Evolutionary conservation across 2,113 vertebrate species (phyloP).

Genomic region (Labrus mixtus): DNA sequence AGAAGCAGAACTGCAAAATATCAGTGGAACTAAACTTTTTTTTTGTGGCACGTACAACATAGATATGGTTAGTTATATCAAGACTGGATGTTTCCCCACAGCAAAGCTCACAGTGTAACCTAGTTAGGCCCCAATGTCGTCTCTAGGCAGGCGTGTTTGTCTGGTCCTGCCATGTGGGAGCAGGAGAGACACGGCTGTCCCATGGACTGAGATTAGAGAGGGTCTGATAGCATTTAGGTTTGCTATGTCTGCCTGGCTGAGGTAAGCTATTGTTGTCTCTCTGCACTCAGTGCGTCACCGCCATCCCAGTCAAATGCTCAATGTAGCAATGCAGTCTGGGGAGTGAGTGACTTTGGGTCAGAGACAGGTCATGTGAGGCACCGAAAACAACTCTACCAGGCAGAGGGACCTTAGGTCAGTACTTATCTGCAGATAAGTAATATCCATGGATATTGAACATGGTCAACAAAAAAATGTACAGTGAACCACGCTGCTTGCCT

Average conservation of each 20-base stretch:
- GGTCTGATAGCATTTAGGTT: conserved; percentile 77
- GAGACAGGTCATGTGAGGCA: conserved; percentile 61
- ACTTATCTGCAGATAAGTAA: no score
- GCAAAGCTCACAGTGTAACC: conserved; percentile 36
- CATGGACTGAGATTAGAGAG: conserved; percentile 78
- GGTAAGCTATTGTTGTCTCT: conserved; percentile 82
- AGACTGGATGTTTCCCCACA: conserved; percentile 22
- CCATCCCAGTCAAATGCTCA: conserved; percentile 67
- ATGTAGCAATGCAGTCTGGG: conserved; percentile 75
- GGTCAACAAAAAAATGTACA: not conserved
- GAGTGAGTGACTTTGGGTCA: conserved; percentile 70
- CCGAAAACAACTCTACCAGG: conserved; percentile 52
- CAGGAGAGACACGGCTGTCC: conserved; percentile 67
- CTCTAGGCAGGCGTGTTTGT: conserved; percentile 65
- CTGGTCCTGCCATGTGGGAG: conserved; percentile 78
- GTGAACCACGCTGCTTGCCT: not conserved
- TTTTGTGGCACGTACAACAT: not conserved
- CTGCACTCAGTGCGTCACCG: conserved; percentile 69
- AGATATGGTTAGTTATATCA: not conserved
- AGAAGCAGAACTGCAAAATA: not conserved
- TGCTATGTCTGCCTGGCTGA: conserved; percentile 83
- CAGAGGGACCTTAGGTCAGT: conserved; percentile 5
- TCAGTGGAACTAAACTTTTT: not conserved
- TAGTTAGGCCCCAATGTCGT: conserved; percentile 36
- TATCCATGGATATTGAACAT: conserved; percentile 6